Evolutionary conservation across 2,797 vertebrate species (phyloP), one percentile per base, ranked within the genome.

Genomic region (Chloroceryle amazona): DNA sequence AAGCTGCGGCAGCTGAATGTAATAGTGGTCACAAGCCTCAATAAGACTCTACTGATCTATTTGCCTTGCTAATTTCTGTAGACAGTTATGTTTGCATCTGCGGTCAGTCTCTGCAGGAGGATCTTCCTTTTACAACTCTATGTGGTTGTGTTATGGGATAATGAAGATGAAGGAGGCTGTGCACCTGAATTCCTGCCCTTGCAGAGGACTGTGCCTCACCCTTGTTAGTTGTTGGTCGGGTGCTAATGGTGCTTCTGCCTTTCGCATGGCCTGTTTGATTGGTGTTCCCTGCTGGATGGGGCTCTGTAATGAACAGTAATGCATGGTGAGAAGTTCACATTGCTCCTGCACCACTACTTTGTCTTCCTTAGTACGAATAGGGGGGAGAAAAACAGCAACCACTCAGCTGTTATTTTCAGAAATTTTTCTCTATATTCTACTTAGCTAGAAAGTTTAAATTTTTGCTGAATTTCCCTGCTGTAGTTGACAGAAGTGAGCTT

Each of bases 101-200:
- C 1, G 49, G 70, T 88, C 15, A 35, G 55, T 57, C 93, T 95
- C 52, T 2, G 95, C 78, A 93, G 95, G 95, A 93, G 87, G 16
- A 71, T 55, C 91, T 93, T 91, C 75, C 73, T 96, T 93, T 92
- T 68, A 62, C 70, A 90, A 42, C 44, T 41, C 49, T 57, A 19
- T 86, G 88, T 20, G 57, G 51, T 86, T 13, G 11, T 92, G 68
- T 85, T 95, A 76, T 1, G 21, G 72, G 72, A 83, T 97, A 97
- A 98, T 97, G 96, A 98, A 96, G 83, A 89, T 78, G 89, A 96
- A 97, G 86, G 65, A 96, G 93, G 60, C 60, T 84, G 61, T 3
- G 41, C 37, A 71, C 37, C 82, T 95, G 75, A 91, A 94, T 75
- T 70, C 80, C 80, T 95, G 95, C 87, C 90, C 74, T 93, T 15